These are phyloP conservation scores for Pycnomerus fuliginosus DNA, from an alignment of 2,888 invertebrate genomes.

Conservation along the genomic window DNA sequence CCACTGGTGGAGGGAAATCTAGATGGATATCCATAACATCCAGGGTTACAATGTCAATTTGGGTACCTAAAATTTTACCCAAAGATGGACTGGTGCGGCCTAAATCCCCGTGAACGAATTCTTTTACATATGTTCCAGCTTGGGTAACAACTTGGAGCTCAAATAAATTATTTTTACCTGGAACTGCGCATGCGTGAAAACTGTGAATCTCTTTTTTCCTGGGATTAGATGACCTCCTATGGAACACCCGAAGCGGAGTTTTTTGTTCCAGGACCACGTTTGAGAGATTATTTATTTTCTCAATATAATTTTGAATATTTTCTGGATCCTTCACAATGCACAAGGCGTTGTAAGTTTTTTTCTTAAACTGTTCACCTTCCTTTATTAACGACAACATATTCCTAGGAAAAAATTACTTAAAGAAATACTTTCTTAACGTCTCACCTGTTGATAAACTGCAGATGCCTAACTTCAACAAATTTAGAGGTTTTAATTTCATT, in stretches of 20 bases:
- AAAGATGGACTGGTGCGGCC: conserved; percentile 82
- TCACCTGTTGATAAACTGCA: conserved; percentile 67
- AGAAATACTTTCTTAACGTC: too few species aligned
- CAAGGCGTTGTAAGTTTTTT: conserved; percentile 83
- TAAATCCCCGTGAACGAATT: conserved; percentile 96
- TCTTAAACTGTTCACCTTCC: conserved; percentile 84
- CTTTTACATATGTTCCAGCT: conserved; percentile 96
- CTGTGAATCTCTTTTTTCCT: conserved; percentile 67
- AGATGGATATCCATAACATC: conserved; percentile 81
- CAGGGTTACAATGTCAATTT: conserved; percentile 86
- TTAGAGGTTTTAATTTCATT: conserved; percentile 57
- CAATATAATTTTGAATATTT: conserved; percentile 56
- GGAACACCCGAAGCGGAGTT: conserved; percentile 89
- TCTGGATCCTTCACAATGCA: conserved; percentile 57
- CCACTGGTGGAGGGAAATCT: conserved; percentile 41
- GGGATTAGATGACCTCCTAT: conserved; percentile 73
- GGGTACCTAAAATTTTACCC: conserved; percentile 63
- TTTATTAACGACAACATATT: conserved; percentile 61
- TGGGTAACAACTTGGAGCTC: conserved; percentile 72
- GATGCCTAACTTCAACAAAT: conserved; percentile 60
- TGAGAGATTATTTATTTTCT: conserved; percentile 48
- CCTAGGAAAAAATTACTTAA: too few species aligned
- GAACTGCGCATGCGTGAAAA: conserved; percentile 60
- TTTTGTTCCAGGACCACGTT: conserved; percentile 69
- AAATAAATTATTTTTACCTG: conserved; percentile 59